These are phyloP conservation scores for Chiroxiphia lanceolata DNA, from an alignment of 2,797 vertebrate species.

Conservation along the genomic window DNA sequence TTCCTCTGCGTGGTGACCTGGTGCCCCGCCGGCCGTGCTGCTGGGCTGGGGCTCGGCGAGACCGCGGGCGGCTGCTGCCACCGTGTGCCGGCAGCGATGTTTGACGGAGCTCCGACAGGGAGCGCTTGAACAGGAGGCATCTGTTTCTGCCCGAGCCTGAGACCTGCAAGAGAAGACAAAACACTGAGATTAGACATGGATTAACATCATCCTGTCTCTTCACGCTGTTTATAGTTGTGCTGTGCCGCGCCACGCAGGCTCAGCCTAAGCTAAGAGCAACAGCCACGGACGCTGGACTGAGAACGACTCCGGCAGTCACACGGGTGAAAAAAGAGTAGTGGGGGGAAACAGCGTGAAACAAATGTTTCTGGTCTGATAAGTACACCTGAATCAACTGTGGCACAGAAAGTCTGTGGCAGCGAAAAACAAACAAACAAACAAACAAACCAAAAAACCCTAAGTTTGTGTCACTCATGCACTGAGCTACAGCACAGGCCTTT, in stretches of 20 bases:
- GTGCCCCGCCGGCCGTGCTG: neutral
- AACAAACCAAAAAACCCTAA: no score
- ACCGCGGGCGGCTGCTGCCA: constrained; percentile 56
- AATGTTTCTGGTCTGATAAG: neutral
- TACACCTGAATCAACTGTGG: neutral
- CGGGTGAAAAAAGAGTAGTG: accelerated
- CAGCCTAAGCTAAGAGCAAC: accelerated
- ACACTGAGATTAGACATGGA: accelerated
- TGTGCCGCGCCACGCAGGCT: accelerated
- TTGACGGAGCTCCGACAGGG: constrained; percentile 54
- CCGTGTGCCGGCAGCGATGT: constrained; percentile 74
- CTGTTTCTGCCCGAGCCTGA: neutral
- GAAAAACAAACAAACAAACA: no score
- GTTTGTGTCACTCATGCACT: neutral
- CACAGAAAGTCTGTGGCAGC: neutral
- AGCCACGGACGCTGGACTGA: accelerated
- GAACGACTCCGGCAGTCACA: neutral
- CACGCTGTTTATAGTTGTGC: accelerated
- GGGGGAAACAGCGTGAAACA: accelerated
- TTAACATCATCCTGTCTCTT: accelerated
- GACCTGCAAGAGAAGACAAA: neutral
- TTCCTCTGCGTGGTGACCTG: neutral
- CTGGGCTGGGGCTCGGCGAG: no score
- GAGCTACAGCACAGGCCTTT: neutral
- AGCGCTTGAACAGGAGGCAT: constrained; percentile 70